Evolutionary conservation across 2,888 invertebrate species (phyloP), one percentile per base, ranked within the genome.

Genomic region (Drosophila buzzatii): DNA sequence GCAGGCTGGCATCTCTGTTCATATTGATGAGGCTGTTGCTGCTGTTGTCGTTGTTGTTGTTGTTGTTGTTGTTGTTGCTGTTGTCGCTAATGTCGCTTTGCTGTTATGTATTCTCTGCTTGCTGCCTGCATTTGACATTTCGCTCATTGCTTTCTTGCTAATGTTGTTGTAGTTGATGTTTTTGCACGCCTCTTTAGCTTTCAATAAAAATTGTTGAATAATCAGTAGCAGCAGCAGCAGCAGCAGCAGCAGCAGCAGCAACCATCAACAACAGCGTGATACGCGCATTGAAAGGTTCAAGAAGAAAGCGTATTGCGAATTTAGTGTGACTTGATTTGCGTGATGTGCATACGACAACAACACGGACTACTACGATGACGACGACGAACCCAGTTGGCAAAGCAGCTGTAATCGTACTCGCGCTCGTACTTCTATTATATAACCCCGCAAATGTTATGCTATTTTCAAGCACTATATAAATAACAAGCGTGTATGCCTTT

Each of bases 141-240:
- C 71, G 80, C 67, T 82, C 88, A 85, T 89, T 85, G 80, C 90
- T 89, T 89, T 89, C 89, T 82, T 87, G 65, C 62, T 63, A 60
- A 58, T 79, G 61, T 70, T 64, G 49, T 64, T 61, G 68, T 53
- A 73, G 68, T 61, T 68, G 68, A 76, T 79, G 51, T 76, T 75
- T 81, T 73, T 73, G 82, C 76, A 74, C 89, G 85, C 88, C 85
- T 82, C 80, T 82, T 89, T 82, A 87, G 71, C 85, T 85, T 85
- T 85, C 85, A 89, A 87, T 89, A 84, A 85, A 85, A 85, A 77
- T 89, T 79, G 90, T 85, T 85, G 90, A 85, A 85, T 85, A 85
- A 85, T 89, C 85, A 77, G 57, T 76, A 74, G 47, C 69, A 70
- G 52, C 70, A 70, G 47, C 67, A 70, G 56, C 70, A 14, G 14